phyloP scores from a whole-genome alignment of 2,888 invertebrate genomes.

The Campoplex capitator region DNA sequence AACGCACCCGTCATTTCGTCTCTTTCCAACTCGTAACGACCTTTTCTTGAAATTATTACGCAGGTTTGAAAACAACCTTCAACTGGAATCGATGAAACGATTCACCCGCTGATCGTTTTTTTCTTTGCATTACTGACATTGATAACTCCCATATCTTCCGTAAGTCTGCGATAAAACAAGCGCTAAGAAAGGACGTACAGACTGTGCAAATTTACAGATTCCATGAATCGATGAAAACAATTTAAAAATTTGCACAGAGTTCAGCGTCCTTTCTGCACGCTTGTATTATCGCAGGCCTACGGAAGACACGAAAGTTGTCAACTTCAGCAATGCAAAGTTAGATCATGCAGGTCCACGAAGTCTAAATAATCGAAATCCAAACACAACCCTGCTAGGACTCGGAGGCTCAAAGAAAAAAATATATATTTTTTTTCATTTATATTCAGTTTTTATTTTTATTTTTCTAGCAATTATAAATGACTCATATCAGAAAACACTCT shows the following conservation, averaged over 20 bases:
- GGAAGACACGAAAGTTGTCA: too few relatives aligned
- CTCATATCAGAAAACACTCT: neutral
- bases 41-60: neutral
- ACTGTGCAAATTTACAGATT: too few relatives aligned
- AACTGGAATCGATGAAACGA: neutral
- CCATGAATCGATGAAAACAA: too few relatives aligned
- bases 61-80: neutral
- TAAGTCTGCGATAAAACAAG: too few relatives aligned
- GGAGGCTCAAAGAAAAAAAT: neutral
- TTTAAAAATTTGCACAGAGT: too few relatives aligned
- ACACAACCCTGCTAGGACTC: neutral
- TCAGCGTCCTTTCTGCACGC: too few relatives aligned
- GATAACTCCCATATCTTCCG: too few relatives aligned
- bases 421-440: neutral
- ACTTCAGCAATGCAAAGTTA: neutral
- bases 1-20: neutral
- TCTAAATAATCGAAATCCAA: neutral
- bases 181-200: too few relatives aligned
- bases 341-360: neutral
- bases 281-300: too few relatives aligned
- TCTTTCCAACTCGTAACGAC: neutral
- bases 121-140: too few relatives aligned
- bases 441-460: neutral
- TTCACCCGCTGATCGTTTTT: too few relatives aligned
- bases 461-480: neutral